These are phyloP conservation scores for Salvelinus sp. DNA, from an alignment of 2,113 vertebrate genomes.

Conservation along the genomic window DNA sequence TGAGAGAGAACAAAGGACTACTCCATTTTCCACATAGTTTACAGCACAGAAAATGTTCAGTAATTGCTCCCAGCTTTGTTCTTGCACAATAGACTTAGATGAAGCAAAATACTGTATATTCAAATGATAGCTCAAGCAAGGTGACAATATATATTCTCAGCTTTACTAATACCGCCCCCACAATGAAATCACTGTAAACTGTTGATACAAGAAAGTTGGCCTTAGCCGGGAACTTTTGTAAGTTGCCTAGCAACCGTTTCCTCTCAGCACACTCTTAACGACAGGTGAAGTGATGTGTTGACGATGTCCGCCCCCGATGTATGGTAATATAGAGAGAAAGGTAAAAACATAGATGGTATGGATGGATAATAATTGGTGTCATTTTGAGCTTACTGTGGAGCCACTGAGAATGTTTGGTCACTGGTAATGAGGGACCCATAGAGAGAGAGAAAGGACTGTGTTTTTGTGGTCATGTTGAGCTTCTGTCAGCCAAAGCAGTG, in stretches of 20 bases:
- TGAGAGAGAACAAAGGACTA: neutral
- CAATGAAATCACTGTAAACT: conserved; percentile 25
- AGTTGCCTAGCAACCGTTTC: conserved; percentile 66
- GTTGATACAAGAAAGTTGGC: conserved; percentile 27
- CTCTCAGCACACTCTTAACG: conserved; percentile 54
- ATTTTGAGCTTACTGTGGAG: neutral
- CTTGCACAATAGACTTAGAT: neutral
- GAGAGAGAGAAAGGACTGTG: conserved; percentile 24
- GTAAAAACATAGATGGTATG: neutral
- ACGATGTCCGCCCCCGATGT: neutral
- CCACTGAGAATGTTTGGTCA: neutral
- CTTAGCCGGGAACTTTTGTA: conserved; percentile 13
- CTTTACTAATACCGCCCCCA: too few species aligned
- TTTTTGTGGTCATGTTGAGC: conserved; percentile 14
- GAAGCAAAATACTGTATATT: neutral
- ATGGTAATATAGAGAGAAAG: conserved; percentile 12
- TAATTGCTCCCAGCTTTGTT: neutral
- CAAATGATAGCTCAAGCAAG: neutral
- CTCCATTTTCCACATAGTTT: neutral
- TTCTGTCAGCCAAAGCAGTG: too few species aligned
- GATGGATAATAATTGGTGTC: neutral
- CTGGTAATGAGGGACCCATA: conserved; percentile 32
- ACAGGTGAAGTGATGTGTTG: conserved; percentile 31
- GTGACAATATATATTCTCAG: neutral
- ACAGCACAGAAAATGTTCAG: neutral